Conservation (phyloP, 2,113 vertebrate genomes). For the Pseudorectes ferrugineus region DNA sequence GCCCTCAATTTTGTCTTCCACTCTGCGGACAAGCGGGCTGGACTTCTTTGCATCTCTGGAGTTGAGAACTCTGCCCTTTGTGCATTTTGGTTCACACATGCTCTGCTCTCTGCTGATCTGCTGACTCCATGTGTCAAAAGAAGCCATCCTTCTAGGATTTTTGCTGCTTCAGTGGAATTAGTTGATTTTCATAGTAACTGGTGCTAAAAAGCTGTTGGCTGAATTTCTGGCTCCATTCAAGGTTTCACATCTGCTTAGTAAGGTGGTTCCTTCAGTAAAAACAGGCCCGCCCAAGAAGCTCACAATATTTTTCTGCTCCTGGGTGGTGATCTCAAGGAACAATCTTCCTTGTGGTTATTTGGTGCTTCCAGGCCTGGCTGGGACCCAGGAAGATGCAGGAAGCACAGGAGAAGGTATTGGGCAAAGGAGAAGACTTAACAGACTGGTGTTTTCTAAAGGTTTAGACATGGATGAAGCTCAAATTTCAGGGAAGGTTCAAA, state of each 20-base stretch:
- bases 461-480: background rate
- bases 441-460: background rate
- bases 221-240: background rate
- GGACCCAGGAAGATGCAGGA: background rate
- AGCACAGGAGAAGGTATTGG: background rate
- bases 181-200: background rate
- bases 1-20: background rate
- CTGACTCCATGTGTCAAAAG: background rate
- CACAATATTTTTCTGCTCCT: background rate
- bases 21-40: background rate
- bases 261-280: background rate
- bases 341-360: slow-evolving; percentile 27
- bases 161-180: background rate
- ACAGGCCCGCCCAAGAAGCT: background rate
- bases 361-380: slow-evolving; percentile 18
- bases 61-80: background rate
- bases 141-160: background rate
- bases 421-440: background rate
- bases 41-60: background rate
- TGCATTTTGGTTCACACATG: background rate
- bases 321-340: slow-evolving; percentile 25
- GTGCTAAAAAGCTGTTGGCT: background rate
- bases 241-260: background rate
- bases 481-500: background rate
- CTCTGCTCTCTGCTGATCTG: background rate